Evolutionary conservation across 2,797 vertebrate species (phyloP), one percentile per base, ranked within the genome.

Genomic region (Labeo calbasu): DNA sequence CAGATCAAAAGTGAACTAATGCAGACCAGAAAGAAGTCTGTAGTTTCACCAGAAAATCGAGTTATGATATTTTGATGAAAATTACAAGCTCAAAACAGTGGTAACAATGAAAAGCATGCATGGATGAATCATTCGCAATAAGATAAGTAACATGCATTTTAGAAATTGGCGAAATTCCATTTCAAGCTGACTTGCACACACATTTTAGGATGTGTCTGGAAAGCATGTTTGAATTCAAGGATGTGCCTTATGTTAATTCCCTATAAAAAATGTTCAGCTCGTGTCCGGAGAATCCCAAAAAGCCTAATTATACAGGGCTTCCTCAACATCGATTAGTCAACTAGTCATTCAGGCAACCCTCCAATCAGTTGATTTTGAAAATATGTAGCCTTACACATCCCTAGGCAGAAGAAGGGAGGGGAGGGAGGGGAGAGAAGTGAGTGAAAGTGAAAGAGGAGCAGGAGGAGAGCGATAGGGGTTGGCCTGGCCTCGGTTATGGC

Each of bases 401-500:
- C 36, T 57, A n/a, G 25, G 11, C 48, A 50, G 32, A 25, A 50
- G n/a, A 75, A 23, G 13, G 23, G 2, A 32, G 46, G 50, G 23
- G 23, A 66, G 63, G 21, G 10, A 51, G 50, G 23, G 53, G 15
- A 59, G 28, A 14, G 46, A 48, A 73, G 65, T 40, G 77, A 69
- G 76, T 68, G 71, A 66, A 65, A 70, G 65, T 57, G 71, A 82
- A 82, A 71, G 59, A 48, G 75, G 55, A 53, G 50, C 21, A 61
- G 23, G 75, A 63, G 77, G 50, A 71, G 25, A 36, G 63, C 14
- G 77, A 78, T 77, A 77, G 79, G 84, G 84, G 78, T 63, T 77
- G 79, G 79, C 73, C 79, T 83, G 84, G 84, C 85, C 86, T 87
- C 55, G 68, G 77, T 77, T 85, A 77, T 85, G 88, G 88, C 85